phyloP scores from a whole-genome alignment of 2,888 invertebrate species.

The Apamea crenata region DNA sequence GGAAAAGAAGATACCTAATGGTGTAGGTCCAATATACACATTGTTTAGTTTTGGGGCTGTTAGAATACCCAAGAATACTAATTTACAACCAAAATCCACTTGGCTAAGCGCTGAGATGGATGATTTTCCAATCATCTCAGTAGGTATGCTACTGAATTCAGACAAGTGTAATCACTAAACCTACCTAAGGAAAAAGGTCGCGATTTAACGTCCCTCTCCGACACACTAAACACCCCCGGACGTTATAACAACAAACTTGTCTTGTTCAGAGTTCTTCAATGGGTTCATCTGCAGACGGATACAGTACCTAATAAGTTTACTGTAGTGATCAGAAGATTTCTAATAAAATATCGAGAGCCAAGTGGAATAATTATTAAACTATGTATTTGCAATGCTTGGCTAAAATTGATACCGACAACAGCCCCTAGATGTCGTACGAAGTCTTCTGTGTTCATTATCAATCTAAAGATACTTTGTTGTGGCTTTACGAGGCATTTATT shows the following conservation, averaged over 20 bases:
- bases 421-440: slow-evolving; percentile 23
- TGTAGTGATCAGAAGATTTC: background rate
- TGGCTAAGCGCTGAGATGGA: background rate
- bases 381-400: background rate
- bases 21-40: background rate
- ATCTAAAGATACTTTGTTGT: background rate
- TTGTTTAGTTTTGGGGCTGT: background rate
- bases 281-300: background rate
- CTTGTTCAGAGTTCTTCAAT: too few relatives aligned
- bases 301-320: background rate
- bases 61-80: background rate
- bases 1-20: background rate
- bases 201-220: background rate
- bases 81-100: background rate
- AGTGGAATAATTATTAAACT: too few relatives aligned
- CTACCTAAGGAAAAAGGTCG: background rate
- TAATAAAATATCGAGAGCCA: background rate
- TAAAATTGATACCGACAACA: background rate
- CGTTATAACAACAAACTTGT: too few relatives aligned
- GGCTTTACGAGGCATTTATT: background rate
- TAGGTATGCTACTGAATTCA: background rate
- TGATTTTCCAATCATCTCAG: background rate
- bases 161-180: background rate
- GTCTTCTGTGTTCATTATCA: slow-evolving; percentile 5
- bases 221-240: background rate